Evolutionary conservation across 2,888 invertebrate species (phyloP), one percentile per base, ranked within the genome.

Genomic region (Trissolcus japonicus): DNA sequence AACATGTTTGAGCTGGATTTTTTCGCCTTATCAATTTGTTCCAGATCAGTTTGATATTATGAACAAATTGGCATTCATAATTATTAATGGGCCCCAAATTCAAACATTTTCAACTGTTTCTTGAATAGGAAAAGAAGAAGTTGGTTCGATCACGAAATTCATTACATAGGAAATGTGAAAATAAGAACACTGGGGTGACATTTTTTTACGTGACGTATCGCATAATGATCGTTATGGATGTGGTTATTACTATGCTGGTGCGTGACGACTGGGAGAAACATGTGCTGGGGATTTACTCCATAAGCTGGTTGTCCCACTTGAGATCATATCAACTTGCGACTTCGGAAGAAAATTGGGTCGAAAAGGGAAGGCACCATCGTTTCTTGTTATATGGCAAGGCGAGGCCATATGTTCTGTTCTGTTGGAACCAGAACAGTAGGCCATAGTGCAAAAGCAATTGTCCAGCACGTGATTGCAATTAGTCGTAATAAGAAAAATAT

Each of bases 231-330:
- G 78, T 80, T 79, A 76, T 76, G 75, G 68, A 81, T 76, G 80
- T 80, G 59, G 79, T 81, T 80, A 82, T 82, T 81, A 79, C 72
- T 76, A 67, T 73, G 76, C 75, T 63, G 62, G 73, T 79, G 79
- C 82, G 81, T 80, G 82, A 82, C 82, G 73, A 66, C 62, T 80
- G 75, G 56, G 76, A 79, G 61, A 68, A 73, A 74, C 43, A 16
- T 66, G 46, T 48, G 48, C 25, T n/a, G 55, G 48, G 41, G 55
- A 48, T 16, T 59, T 54, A 40, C 29, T 43, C 51, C 61, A 48
- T 59, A 66, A 80, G 80, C 81, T 80, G 78, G 77, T 75, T 82
- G 80, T 78, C 80, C 80, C 76, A 80, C 75, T 78, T 69, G 72
- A 75, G 76, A 67, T 69, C 6, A 9, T 71, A 78, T 76, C 74